These are phyloP conservation scores for Abrostola triplasia DNA, from an alignment of 2,888 invertebrate species.

Conservation along the genomic window DNA sequence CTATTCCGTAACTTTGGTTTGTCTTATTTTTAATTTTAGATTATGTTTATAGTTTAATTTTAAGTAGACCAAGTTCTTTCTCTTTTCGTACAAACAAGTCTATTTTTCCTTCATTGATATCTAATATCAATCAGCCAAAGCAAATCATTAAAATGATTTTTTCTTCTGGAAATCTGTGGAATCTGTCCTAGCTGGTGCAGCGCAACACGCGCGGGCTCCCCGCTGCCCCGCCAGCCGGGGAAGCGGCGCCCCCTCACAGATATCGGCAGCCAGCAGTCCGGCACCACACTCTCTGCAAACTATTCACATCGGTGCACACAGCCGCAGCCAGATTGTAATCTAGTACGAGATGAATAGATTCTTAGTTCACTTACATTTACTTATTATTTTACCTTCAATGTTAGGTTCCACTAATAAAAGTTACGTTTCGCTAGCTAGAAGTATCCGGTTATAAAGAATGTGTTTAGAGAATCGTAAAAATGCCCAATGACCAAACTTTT, in stretches of 20 bases:
- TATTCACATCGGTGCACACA: conserved; percentile 5
- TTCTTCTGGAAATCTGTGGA: too few relatives aligned
- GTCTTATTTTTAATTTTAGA: too few relatives aligned
- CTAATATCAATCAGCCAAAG: too few relatives aligned
- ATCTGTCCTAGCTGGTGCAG: neutral
- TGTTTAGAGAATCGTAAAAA: conserved; percentile 1
- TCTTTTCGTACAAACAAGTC: too few relatives aligned
- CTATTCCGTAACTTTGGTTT: too few relatives aligned
- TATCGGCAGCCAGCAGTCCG: conserved; percentile 12
- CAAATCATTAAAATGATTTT: too few relatives aligned
- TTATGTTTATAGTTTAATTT: too few relatives aligned
- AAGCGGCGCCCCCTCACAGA: conserved; percentile 11
- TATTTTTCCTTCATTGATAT: too few relatives aligned
- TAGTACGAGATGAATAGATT: conserved; percentile 9
- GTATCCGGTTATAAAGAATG: neutral
- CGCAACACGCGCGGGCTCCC: too few relatives aligned
- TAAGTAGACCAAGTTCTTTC: too few relatives aligned
- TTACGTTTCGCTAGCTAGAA: neutral
- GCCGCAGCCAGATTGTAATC: conserved; percentile 10
- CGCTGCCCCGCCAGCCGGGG: neutral
- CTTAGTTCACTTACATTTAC: conserved; percentile 1
- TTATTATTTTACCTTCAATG: too few relatives aligned
- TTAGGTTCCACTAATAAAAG: neutral
- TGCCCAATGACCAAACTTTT: neutral
- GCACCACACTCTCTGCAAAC: neutral